Percentiles rank a stretch among this genome's conserved stretches.
phyloP scores from a whole-genome alignment of 2,113 vertebrate genomes.

The Pipra filicauda region DNA sequence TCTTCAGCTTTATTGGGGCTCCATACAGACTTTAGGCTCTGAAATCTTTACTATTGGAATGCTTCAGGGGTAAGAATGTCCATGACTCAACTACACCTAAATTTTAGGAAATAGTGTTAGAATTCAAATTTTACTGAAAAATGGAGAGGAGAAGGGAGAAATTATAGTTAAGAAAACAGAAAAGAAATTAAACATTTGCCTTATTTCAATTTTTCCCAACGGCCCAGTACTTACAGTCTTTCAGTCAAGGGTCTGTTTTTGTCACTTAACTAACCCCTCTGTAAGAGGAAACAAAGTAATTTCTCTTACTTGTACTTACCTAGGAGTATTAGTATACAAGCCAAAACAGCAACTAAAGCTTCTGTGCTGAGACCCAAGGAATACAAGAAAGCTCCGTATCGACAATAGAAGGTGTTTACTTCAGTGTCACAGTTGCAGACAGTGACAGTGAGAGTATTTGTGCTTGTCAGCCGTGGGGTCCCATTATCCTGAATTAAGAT shows the following conservation, averaged over 20 bases:
- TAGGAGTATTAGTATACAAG: conserved; percentile 78
- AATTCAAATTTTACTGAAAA: not conserved
- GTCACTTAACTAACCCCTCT: not conserved
- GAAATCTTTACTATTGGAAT: not conserved
- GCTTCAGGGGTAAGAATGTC: not conserved
- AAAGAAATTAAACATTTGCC: not conserved
- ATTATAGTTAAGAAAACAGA: not conserved
- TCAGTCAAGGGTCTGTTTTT: not conserved
- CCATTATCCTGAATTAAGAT: conserved; percentile 89
- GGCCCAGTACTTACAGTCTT: not conserved
- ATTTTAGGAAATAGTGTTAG: not conserved
- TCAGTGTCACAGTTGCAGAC: conserved; percentile 84
- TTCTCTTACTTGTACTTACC: conserved; percentile 73
- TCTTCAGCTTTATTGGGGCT: not conserved
- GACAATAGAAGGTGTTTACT: conserved; percentile 72
- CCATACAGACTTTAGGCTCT: not conserved
- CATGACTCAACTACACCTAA: not conserved
- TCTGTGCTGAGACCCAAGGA: conserved; percentile 80
- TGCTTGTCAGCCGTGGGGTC: conserved; percentile 82
- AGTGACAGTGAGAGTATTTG: conserved; percentile 83
- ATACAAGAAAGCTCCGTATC: conserved; percentile 73
- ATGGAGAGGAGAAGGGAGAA: rapidly evolving
- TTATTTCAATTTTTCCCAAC: not conserved
- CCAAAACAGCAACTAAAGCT: conserved; percentile 76
- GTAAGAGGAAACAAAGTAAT: not conserved